Conservation (phyloP, 2,888 invertebrate genomes). For the Odontocerum albicorne region DNA sequence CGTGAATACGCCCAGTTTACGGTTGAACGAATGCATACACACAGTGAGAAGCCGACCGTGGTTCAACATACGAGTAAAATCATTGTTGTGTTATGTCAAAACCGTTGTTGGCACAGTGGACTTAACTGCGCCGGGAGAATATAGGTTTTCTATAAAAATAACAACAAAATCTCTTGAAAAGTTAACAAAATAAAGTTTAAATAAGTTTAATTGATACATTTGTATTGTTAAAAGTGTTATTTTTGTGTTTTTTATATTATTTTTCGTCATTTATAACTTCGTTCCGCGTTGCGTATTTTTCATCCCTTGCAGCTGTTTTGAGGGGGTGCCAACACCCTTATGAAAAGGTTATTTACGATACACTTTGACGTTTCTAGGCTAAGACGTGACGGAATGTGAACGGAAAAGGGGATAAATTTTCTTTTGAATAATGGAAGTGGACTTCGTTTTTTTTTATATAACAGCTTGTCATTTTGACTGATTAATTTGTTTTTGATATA, state of each 20-base stretch:
- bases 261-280: background rate
- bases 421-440: conserved; percentile 22
- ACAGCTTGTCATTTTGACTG: too few species aligned
- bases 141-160: background rate
- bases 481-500: background rate
- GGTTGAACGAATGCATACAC: background rate
- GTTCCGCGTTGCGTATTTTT: background rate
- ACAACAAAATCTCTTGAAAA: too few species aligned
- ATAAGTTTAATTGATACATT: background rate
- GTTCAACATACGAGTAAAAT: conserved; percentile 2
- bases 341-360: conserved; percentile 52
- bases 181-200: background rate
- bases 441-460: conserved; percentile 22
- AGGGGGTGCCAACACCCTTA: conserved; percentile 11
- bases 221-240: background rate
- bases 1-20: conserved; percentile 1
- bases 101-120: conserved; percentile 8
- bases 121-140: conserved; percentile 6
- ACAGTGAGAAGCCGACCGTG: too few species aligned
- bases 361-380: conserved; percentile 52
- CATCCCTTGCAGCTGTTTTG: conserved; percentile 17
- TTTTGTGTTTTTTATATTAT: background rate
- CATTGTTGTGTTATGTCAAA: conserved; percentile 27
- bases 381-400: conserved; percentile 27
- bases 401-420: background rate